Evolutionary conservation across 2,797 vertebrate species (phyloP).

Genomic region (Enteromius paludinosus): DNA sequence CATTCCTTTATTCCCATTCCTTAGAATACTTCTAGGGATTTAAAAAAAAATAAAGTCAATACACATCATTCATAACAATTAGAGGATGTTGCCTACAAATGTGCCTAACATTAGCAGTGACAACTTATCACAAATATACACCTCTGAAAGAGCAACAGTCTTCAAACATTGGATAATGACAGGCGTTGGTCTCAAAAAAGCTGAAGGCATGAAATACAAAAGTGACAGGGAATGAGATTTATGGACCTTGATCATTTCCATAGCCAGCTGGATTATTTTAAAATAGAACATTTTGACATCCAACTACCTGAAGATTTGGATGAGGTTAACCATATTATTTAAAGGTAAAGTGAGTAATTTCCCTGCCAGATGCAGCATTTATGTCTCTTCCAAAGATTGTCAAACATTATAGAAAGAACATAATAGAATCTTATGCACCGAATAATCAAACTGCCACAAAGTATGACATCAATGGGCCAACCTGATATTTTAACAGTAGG

Average conservation of each 20-base stretch:
- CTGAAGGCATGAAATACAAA: conserved; percentile 23
- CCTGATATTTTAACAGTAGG: background rate
- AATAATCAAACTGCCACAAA: background rate
- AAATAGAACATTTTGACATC: conserved; percentile 12
- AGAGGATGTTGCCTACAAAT: background rate
- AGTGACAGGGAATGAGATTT: conserved; percentile 22
- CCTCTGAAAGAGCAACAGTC: background rate
- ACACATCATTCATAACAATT: background rate
- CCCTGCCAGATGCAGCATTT: background rate
- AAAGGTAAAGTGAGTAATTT: conserved; percentile 16
- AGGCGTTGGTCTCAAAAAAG: background rate
- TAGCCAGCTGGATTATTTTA: conserved; percentile 26
- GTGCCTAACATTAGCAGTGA: background rate
- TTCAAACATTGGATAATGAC: background rate
- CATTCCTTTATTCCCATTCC: background rate
- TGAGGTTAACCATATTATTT: conserved; percentile 7
- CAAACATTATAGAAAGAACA: background rate
- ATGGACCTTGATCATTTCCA: conserved; percentile 5
- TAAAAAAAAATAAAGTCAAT: background rate
- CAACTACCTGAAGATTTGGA: background rate
- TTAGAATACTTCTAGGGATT: background rate
- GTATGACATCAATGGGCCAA: background rate
- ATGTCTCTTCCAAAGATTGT: background rate
- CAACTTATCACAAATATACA: background rate
- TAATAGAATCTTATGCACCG: background rate